Conservation (phyloP, 2,113 vertebrate genomes). For the Mesembrinibis cayennensis region DNA sequence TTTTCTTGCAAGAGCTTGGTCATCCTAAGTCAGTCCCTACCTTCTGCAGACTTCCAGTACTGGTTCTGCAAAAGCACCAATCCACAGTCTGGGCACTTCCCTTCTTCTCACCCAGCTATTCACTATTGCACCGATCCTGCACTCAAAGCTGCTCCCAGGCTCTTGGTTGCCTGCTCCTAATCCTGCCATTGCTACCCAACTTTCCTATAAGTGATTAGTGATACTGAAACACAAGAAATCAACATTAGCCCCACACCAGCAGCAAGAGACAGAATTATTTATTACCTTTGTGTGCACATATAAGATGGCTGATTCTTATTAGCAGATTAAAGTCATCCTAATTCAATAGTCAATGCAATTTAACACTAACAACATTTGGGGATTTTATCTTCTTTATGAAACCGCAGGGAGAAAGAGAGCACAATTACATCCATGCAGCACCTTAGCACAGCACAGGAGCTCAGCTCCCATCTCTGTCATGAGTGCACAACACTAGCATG, state of each 20-base stretch:
- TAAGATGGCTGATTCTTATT: background rate
- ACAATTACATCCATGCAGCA: background rate
- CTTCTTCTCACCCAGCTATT: background rate
- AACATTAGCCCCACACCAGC: background rate
- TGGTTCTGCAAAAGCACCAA: background rate
- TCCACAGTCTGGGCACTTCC: background rate
- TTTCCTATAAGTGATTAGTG: background rate
- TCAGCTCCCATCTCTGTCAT: background rate
- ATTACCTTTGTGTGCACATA: background rate
- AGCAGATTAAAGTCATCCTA: background rate
- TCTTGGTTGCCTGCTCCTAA: background rate
- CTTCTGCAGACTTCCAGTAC: background rate
- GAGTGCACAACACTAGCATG: fast-evolving
- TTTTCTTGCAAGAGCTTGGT: background rate
- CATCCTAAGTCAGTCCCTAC: background rate
- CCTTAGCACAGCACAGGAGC: background rate
- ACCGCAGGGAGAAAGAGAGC: background rate
- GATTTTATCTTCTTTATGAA: background rate
- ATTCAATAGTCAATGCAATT: background rate
- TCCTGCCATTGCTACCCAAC: background rate
- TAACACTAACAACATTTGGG: background rate
- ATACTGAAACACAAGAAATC: background rate
- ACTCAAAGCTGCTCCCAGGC: background rate
- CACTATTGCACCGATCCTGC: background rate
- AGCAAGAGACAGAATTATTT: background rate